These are phyloP conservation scores for Nesoenas mayeri DNA, from an alignment of 2,113 vertebrate species.

Conservation along the genomic window DNA sequence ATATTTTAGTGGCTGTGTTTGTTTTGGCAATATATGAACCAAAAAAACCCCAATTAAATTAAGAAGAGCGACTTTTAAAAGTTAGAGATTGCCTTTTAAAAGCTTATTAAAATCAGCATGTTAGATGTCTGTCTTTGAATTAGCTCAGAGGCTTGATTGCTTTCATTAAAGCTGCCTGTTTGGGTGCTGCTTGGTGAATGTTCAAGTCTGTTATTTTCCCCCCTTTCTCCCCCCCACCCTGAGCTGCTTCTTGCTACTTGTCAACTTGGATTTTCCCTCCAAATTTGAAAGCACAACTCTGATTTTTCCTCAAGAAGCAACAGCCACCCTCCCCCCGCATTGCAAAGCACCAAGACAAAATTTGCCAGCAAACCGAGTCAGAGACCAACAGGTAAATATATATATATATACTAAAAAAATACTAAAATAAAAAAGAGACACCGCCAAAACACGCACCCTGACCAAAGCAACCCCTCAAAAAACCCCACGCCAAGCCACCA, in stretches of 20 bases:
- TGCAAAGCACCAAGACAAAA: not conserved
- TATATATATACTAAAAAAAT: not conserved
- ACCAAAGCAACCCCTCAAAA: not conserved
- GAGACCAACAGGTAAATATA: constrained; percentile 73
- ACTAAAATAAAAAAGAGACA: not conserved
- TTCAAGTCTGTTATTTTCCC: not conserved
- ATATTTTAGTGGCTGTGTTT: constrained; percentile 71
- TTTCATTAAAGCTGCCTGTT: constrained; percentile 75
- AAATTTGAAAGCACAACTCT: constrained; percentile 21
- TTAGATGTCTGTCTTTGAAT: constrained; percentile 73
- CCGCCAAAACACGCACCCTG: not conserved
- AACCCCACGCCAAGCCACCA: not conserved
- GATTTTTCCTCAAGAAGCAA: not conserved
- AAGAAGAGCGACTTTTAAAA: constrained; percentile 76
- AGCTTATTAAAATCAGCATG: constrained; percentile 80
- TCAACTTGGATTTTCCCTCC: constrained; percentile 64
- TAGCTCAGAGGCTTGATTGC: constrained; percentile 75
- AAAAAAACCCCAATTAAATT: constrained; percentile 64
- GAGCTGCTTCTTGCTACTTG: constrained; percentile 47
- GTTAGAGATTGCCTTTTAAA: constrained; percentile 78
- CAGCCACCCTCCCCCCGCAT: not conserved
- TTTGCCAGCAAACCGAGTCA: not conserved
- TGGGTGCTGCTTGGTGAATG: constrained; percentile 63
- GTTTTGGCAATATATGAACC: constrained; percentile 67
- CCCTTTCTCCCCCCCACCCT: not conserved